Evolutionary conservation across 2,113 vertebrate genomes (phyloP).

Genomic region (Podarcis muralis): DNA sequence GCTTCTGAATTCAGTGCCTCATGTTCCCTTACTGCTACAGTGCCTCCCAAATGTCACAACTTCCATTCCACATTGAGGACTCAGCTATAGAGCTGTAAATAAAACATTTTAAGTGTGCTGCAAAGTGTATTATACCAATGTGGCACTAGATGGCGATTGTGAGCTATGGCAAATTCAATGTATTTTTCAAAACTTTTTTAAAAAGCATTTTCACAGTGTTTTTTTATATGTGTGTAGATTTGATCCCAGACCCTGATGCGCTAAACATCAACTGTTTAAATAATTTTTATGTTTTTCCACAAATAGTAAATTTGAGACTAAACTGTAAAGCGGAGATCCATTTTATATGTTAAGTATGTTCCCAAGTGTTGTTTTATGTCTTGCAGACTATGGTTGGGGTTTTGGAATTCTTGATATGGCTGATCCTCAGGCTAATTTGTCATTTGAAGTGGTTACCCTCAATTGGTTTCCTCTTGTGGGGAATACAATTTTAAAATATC

Average conservation of each 20-base stretch:
- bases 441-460: slow-evolving; percentile 61
- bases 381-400: slow-evolving; percentile 39
- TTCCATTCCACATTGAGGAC: too few species aligned
- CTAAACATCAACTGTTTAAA: neutral
- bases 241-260: neutral
- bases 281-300: neutral
- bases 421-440: slow-evolving; percentile 49
- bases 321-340: neutral
- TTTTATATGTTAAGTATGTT: slow-evolving; percentile 5
- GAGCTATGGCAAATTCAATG: too few species aligned
- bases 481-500: slow-evolving; percentile 59
- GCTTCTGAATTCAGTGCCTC: neutral
- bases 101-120: too few species aligned
- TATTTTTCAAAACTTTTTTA: too few species aligned
- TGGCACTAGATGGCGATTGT: too few species aligned
- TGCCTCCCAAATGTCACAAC: neutral
- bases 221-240: too few species aligned
- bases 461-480: slow-evolving; percentile 63
- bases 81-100: too few species aligned
- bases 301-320: slow-evolving; percentile 5
- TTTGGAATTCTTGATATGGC: slow-evolving; percentile 28
- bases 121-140: too few species aligned
- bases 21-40: neutral
- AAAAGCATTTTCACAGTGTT: too few species aligned
- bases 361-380: slow-evolving; percentile 30